Conservation (phyloP, 2,113 vertebrate genomes). For the cat (Felis catus) region F.catus_Fca126_mat1.0 CM031420.1:133888501-133889000, state of each 20-base stretch:
- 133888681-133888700: neutral
- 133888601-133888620: neutral
- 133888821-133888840: conserved; percentile 25
- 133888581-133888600: neutral
- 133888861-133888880: neutral
- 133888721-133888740: neutral
- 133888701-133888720: neutral
- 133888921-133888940: neutral
- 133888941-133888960: neutral
- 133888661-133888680: neutral
- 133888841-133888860: conserved; percentile 25
- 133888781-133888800: neutral
- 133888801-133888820: neutral
- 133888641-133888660: neutral
- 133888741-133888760: conserved; percentile 44
- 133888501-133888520: neutral
- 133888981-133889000: neutral
- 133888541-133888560: neutral
- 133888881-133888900: neutral
- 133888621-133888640: neutral
- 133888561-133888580: neutral
- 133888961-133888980: neutral
- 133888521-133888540: neutral
- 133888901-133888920: neutral
- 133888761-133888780: neutral